phyloP scores from a whole-genome alignment of 2,113 vertebrate species.

The Cynocephalus volans region DNA sequence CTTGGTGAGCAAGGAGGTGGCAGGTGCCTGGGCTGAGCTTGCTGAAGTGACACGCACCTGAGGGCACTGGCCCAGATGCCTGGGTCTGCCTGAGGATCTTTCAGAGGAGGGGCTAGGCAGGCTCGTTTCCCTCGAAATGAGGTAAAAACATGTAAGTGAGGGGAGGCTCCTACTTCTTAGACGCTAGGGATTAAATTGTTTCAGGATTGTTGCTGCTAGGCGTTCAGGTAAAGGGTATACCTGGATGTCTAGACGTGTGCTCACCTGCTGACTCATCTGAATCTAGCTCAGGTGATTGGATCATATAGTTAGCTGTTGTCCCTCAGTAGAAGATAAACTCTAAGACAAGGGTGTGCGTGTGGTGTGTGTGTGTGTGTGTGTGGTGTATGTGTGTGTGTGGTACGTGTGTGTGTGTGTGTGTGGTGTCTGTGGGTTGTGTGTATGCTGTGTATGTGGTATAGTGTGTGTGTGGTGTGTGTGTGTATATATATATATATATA shows the following conservation, averaged over 20 bases:
- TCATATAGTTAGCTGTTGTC: neutral
- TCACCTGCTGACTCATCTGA: neutral
- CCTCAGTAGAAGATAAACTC: neutral
- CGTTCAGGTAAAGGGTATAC: too few species aligned
- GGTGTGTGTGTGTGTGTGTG: neutral
- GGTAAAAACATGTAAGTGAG: neutral
- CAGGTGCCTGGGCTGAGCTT: neutral
- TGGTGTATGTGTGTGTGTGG: neutral
- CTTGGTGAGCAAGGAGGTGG: accelerated
- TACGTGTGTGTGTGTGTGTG: neutral
- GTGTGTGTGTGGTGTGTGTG: neutral
- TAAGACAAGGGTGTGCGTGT: neutral
- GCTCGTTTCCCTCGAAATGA: neutral
- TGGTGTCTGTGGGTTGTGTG: neutral
- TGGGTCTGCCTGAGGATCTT: neutral
- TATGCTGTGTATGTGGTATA: too few species aligned
- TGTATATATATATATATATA: neutral
- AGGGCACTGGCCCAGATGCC: accelerated
- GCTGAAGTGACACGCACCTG: neutral
- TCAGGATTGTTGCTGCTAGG: neutral
- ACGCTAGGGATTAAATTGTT: neutral
- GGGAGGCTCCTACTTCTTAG: neutral
- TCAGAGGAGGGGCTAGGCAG: neutral
- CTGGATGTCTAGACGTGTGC: accelerated
- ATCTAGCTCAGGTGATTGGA: neutral